Evolutionary conservation across 2,888 invertebrate species (phyloP).

Genomic region (Eupithecia subumbrata): DNA sequence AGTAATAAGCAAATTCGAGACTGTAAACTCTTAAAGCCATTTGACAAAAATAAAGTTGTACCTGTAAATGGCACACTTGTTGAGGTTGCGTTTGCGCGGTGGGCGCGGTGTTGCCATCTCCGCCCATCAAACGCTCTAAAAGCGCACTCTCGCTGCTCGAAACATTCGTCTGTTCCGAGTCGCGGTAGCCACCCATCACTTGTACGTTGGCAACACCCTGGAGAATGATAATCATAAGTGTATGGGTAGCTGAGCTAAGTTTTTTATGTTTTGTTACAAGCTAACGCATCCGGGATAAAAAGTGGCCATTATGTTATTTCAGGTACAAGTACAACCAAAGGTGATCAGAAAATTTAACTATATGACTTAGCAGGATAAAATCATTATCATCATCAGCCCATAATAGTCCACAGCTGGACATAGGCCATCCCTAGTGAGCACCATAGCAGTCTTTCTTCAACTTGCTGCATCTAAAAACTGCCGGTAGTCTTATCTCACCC

Average conservation of each 20-base stretch:
- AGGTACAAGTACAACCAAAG: not conserved
- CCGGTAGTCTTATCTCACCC: no score
- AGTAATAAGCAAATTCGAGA: not conserved
- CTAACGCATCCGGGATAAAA: not conserved
- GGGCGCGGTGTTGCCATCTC: constrained; percentile 56
- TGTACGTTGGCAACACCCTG: constrained; percentile 59
- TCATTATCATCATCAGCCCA: not conserved
- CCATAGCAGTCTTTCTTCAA: no score
- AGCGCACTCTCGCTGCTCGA: constrained; percentile 76
- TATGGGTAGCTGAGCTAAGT: not conserved
- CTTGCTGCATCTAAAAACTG: no score
- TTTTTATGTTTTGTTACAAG: not conserved
- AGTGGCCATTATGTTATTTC: not conserved
- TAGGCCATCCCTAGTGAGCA: no score
- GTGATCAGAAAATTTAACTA: no score
- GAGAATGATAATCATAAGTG: not conserved
- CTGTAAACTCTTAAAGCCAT: not conserved
- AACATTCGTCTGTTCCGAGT: constrained; percentile 74
- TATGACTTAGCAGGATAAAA: not conserved
- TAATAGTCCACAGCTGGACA: no score
- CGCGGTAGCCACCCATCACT: constrained; percentile 74
- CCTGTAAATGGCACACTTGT: constrained; percentile 75
- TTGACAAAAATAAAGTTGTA: constrained; percentile 34
- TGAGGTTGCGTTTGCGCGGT: constrained; percentile 60
- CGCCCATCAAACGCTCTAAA: constrained; percentile 72